phyloP scores from a whole-genome alignment of 1,140 invertebrate species.

The Eumaeus atala region DNA sequence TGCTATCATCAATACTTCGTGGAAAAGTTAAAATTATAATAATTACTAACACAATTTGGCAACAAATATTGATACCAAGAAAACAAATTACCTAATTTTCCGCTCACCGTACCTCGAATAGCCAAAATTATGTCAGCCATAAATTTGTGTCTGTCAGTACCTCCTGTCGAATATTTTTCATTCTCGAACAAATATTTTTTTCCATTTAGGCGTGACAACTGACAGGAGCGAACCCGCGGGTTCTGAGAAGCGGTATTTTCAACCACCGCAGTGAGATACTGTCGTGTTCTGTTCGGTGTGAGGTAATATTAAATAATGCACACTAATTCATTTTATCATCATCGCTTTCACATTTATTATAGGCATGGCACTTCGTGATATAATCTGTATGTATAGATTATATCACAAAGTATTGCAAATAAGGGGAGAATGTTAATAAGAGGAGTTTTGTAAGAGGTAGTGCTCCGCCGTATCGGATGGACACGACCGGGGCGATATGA shows the following conservation, averaged over 20 bases:
- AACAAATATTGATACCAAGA: background rate
- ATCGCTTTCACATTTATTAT: too few species aligned
- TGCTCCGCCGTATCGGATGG: too few species aligned
- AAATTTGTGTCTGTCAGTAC: constrained; percentile 3
- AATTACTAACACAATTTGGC: too few species aligned
- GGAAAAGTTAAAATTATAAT: too few species aligned
- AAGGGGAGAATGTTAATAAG: too few species aligned
- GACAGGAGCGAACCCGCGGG: background rate
- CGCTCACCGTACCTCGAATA: background rate
- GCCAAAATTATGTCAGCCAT: background rate
- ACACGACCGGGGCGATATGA: too few species aligned
- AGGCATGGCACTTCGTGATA: too few species aligned
- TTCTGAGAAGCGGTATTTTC: constrained; percentile 1
- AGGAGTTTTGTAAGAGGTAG: too few species aligned
- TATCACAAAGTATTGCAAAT: too few species aligned
- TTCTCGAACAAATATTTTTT: background rate
- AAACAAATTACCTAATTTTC: constrained; percentile 6
- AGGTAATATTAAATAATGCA: background rate
- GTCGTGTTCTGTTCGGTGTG: background rate
- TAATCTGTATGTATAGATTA: too few species aligned
- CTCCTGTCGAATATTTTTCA: background rate
- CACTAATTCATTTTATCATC: too few species aligned
- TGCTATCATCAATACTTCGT: too few species aligned
- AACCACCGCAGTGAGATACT: background rate
- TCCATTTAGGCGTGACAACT: constrained; percentile 3